phyloP scores from a whole-genome alignment of 2,797 vertebrate species.

The Channallabes apus region DNA sequence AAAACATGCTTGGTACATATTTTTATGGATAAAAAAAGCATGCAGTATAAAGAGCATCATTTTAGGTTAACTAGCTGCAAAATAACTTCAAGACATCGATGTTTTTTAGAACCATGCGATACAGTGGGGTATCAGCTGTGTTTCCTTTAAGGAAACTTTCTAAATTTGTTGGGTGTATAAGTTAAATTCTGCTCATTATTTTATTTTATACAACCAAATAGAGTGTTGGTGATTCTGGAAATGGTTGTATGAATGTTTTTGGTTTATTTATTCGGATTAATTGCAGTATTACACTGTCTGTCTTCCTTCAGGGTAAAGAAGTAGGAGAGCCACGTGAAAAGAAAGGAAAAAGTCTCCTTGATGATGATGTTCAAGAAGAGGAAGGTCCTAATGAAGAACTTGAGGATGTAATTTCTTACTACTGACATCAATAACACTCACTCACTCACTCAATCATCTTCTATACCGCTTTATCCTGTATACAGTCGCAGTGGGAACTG shows the following conservation, averaged over 20 bases:
- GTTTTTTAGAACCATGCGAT: background rate
- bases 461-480: no score
- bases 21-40: background rate
- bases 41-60: background rate
- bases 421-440: background rate
- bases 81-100: no score
- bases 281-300: background rate
- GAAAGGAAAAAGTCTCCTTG: slow-evolving; percentile 77
- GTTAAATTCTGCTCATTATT: background rate
- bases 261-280: background rate
- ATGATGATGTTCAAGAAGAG: slow-evolving; percentile 43
- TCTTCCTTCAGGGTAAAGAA: slow-evolving; percentile 73
- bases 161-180: background rate
- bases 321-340: slow-evolving; percentile 83
- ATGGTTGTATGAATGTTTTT: background rate
- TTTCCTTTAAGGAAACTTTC: background rate
- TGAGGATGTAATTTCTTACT: slow-evolving; percentile 69
- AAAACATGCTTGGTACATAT: background rate
- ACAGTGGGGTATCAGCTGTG: background rate
- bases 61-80: background rate
- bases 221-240: background rate
- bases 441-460: no score
- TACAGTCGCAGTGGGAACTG: no score
- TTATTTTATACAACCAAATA: background rate
- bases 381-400: slow-evolving; percentile 70